These are phyloP conservation scores for Phainopepla nitens DNA, from an alignment of 2,113 vertebrate species.

Conservation along the genomic window DNA sequence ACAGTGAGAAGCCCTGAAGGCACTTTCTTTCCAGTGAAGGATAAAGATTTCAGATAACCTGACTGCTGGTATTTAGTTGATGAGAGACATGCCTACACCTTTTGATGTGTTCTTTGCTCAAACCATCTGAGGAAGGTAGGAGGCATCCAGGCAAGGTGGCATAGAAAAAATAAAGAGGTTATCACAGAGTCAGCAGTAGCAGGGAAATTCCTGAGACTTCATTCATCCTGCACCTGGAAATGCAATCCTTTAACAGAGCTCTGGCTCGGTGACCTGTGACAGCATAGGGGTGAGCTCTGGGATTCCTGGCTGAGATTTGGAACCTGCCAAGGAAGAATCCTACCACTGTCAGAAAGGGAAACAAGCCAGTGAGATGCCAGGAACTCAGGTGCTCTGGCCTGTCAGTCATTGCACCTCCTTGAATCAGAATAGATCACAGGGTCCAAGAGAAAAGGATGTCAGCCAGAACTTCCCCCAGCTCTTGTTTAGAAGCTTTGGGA, in stretches of 20 bases:
- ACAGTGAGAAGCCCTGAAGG: slow-evolving; percentile 16
- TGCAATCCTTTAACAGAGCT: background rate
- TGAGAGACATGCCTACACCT: background rate
- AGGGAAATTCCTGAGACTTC: background rate
- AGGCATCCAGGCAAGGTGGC: background rate
- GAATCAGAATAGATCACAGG: background rate
- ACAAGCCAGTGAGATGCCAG: background rate
- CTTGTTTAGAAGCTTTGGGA: background rate
- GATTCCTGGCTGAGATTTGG: background rate
- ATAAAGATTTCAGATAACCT: background rate
- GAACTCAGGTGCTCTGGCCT: background rate
- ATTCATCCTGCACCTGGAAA: background rate
- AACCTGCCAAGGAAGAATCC: background rate
- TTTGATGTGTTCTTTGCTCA: slow-evolving; percentile 31
- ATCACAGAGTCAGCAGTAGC: background rate
- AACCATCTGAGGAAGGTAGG: background rate
- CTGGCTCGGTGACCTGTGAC: background rate
- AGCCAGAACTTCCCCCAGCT: background rate
- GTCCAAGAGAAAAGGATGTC: background rate
- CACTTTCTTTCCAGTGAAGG: slow-evolving; percentile 11
- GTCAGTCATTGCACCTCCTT: background rate
- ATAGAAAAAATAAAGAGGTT: background rate
- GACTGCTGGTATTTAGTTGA: background rate
- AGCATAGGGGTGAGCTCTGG: background rate
- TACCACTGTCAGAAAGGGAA: background rate